These are phyloP conservation scores for Clistopyga incitator DNA, from an alignment of 2,888 invertebrate genomes.

Conservation along the genomic window DNA sequence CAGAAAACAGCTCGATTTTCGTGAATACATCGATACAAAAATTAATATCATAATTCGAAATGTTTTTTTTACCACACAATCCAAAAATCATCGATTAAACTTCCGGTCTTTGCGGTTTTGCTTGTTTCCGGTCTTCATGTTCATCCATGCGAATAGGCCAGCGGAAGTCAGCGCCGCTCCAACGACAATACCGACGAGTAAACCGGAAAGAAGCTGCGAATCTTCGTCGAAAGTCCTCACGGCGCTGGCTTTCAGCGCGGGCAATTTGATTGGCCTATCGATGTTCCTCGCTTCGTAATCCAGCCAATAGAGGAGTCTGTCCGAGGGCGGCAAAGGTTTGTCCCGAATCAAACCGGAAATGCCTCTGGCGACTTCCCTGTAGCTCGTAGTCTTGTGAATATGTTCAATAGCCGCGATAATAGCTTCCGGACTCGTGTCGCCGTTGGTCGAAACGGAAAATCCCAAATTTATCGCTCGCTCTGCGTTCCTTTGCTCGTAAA, in stretches of 20 bases:
- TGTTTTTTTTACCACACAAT: background rate
- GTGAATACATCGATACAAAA: no score
- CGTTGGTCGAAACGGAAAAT: slow-evolving; percentile 71
- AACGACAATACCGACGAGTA: slow-evolving; percentile 75
- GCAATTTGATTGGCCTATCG: slow-evolving; percentile 73
- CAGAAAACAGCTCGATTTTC: no score
- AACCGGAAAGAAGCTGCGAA: slow-evolving; percentile 75
- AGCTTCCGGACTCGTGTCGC: slow-evolving; percentile 68
- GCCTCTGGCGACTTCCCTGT: slow-evolving; percentile 78
- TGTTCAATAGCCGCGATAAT: slow-evolving; percentile 71
- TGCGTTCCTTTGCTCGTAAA: slow-evolving; percentile 76
- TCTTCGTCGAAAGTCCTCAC: slow-evolving; percentile 77
- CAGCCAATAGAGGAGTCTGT: slow-evolving; percentile 80
- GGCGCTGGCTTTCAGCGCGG: slow-evolving; percentile 68
- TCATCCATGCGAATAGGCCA: slow-evolving; percentile 25
- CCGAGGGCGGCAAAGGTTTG: slow-evolving; percentile 79
- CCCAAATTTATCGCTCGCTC: slow-evolving; percentile 77
- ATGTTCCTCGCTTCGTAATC: slow-evolving; percentile 78
- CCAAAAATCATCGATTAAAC: slow-evolving; percentile 56
- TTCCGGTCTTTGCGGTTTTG: slow-evolving; percentile 61
- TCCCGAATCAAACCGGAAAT: slow-evolving; percentile 80
- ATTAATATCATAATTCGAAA: background rate
- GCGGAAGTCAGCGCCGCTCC: slow-evolving; percentile 60
- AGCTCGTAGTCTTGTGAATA: slow-evolving; percentile 75
- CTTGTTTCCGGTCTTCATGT: slow-evolving; percentile 33